phyloP scores from a whole-genome alignment of 2,888 invertebrate genomes.

The Dicycla oo region DNA sequence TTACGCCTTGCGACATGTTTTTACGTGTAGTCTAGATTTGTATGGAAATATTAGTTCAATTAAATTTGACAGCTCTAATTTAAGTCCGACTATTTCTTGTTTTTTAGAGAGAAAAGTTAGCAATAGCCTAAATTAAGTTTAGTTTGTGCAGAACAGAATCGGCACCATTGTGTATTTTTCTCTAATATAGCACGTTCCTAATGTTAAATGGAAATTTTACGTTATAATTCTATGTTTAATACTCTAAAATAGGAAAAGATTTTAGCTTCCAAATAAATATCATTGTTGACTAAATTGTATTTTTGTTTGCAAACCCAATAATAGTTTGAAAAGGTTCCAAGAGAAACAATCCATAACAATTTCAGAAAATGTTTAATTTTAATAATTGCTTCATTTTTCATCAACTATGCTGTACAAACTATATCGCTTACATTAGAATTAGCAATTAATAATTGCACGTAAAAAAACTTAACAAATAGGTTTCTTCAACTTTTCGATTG shows the following conservation, averaged over 20 bases:
- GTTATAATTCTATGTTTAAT: slow-evolving; percentile 82
- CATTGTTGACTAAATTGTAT: slow-evolving; percentile 84
- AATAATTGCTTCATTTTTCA: slow-evolving; percentile 89
- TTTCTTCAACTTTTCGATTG: slow-evolving; percentile 90
- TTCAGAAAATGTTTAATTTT: slow-evolving; percentile 90
- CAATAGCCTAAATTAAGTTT: too few relatives aligned
- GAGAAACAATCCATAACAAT: slow-evolving; percentile 77
- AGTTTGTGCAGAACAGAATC: too few relatives aligned
- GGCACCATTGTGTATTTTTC: too few relatives aligned
- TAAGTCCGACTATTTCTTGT: too few relatives aligned
- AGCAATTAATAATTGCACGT: slow-evolving; percentile 91
- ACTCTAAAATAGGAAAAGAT: slow-evolving; percentile 78
- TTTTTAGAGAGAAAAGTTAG: too few relatives aligned
- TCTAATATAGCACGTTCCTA: slow-evolving; percentile 76
- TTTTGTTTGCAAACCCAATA: slow-evolving; percentile 46
- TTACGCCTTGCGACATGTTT: too few relatives aligned
- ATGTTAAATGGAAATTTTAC: slow-evolving; percentile 78
- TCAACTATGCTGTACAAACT: slow-evolving; percentile 91
- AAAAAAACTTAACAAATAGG: slow-evolving; percentile 91
- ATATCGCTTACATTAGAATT: slow-evolving; percentile 90
- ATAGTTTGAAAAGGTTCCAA: slow-evolving; percentile 4
- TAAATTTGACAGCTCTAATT: too few relatives aligned
- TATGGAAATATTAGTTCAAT: too few relatives aligned
- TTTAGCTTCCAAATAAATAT: slow-evolving; percentile 89
- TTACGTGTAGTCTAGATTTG: too few relatives aligned